Conservation (phyloP, 2,888 invertebrate species). For the Plutella xylostella region DNA sequence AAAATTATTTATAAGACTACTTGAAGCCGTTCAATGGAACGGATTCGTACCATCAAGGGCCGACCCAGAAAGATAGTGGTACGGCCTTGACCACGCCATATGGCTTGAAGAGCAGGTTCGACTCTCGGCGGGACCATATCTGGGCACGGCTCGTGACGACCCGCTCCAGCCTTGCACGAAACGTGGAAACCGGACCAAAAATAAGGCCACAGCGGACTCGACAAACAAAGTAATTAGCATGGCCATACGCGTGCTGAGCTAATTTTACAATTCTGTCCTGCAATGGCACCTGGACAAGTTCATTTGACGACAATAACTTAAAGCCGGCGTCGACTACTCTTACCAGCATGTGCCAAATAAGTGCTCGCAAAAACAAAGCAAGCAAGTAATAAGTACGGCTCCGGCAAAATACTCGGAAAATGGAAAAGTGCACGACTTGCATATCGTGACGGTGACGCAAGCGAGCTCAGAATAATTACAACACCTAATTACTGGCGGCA, state of each 20-base stretch:
- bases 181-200: constrained; percentile 26
- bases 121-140: constrained; percentile 33
- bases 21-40: neutral
- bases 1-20: too few relatives aligned
- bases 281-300: neutral
- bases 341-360: too few relatives aligned
- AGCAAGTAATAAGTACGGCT: neutral
- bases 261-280: neutral
- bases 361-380: too few relatives aligned
- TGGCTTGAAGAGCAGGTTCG: constrained; percentile 32
- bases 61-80: constrained; percentile 14
- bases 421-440: neutral
- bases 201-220: constrained; percentile 17
- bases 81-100: constrained; percentile 51
- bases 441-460: constrained; percentile 22
- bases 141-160: constrained; percentile 32
- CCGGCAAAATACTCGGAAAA: neutral
- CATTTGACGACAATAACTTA: too few relatives aligned
- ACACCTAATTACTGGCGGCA: constrained; percentile 38
- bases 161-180: constrained; percentile 31
- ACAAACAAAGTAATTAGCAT: too few relatives aligned
- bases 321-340: too few relatives aligned
- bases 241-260: too few relatives aligned
- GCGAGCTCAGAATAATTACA: constrained; percentile 30
- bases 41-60: constrained; percentile 15